Evolutionary conservation across 1,140 invertebrate genomes (phyloP).

Genomic region (Acyrthosiphon pisum): DNA sequence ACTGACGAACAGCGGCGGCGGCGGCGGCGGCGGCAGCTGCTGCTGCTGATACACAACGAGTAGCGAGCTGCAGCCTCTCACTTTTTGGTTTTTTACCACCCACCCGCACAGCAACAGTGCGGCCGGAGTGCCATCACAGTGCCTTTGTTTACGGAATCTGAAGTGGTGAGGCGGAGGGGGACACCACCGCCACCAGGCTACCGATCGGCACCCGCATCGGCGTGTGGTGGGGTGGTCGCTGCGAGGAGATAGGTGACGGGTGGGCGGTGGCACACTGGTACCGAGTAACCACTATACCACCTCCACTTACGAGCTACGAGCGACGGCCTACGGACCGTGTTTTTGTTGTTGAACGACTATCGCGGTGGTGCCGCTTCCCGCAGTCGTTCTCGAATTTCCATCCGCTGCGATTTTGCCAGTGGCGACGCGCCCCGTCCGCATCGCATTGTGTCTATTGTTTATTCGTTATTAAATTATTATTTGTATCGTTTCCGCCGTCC

Average conservation of each 20-base stretch:
- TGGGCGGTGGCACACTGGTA: too few species aligned
- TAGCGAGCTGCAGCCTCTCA: not conserved
- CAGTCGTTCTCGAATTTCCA: not conserved
- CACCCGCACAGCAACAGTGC: not conserved
- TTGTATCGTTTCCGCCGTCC: not conserved
- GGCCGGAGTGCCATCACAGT: too few species aligned
- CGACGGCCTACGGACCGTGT: too few species aligned
- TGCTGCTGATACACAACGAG: not conserved
- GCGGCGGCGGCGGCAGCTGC: too few species aligned
- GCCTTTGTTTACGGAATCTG: not conserved
- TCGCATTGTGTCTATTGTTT: conserved; percentile 12
- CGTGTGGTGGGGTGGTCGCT: not conserved
- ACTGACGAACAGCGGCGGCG: not conserved
- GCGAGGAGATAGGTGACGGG: too few species aligned
- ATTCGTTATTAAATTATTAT: not conserved
- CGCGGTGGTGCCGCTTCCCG: not conserved
- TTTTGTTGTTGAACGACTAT: not conserved
- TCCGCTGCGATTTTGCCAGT: not conserved
- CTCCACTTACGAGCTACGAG: not conserved
- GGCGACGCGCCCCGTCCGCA: not conserved
- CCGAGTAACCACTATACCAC: not conserved
- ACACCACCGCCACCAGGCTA: not conserved
- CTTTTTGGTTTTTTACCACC: not conserved
- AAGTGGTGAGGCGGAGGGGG: too few species aligned
- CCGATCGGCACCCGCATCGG: not conserved